Conservation (phyloP, 2,113 vertebrate genomes). For the Gymnarchus niloticus region DNA sequence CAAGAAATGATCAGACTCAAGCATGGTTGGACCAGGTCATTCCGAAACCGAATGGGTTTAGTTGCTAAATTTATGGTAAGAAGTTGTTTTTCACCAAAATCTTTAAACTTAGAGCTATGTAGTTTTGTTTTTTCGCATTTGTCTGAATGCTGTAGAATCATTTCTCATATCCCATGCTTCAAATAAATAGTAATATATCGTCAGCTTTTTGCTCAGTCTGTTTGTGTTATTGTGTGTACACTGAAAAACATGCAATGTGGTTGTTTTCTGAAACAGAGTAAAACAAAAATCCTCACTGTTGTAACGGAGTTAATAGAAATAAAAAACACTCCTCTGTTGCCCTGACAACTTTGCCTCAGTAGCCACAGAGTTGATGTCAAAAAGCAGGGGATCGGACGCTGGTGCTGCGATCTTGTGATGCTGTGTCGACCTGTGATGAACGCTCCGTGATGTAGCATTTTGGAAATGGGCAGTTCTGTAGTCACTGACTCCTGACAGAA, state of each 20-base stretch:
- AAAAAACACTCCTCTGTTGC: background rate
- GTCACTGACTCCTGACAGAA: no score
- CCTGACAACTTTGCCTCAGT: background rate
- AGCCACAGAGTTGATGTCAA: background rate
- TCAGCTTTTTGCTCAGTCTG: background rate
- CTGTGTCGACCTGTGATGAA: background rate
- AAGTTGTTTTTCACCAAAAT: constrained; percentile 6
- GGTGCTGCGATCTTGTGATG: background rate
- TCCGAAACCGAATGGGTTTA: background rate
- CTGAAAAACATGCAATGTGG: background rate
- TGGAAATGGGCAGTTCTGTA: no score
- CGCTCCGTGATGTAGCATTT: background rate
- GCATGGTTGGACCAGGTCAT: background rate
- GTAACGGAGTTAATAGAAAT: background rate
- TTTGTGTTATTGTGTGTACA: background rate
- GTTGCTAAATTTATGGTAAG: background rate
- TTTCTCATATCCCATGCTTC: background rate
- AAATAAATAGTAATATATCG: background rate
- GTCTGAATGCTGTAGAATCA: background rate
- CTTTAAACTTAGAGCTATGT: background rate
- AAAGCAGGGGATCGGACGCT: background rate
- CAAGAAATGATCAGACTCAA: background rate
- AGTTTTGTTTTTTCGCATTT: background rate
- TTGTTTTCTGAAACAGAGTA: background rate
- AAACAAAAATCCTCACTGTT: no score